A percentile compares a stretch with the other conserved stretches of the same genome.
phyloP scores from a whole-genome alignment of 2,888 invertebrate species.

The Odontocerum albicorne region DNA sequence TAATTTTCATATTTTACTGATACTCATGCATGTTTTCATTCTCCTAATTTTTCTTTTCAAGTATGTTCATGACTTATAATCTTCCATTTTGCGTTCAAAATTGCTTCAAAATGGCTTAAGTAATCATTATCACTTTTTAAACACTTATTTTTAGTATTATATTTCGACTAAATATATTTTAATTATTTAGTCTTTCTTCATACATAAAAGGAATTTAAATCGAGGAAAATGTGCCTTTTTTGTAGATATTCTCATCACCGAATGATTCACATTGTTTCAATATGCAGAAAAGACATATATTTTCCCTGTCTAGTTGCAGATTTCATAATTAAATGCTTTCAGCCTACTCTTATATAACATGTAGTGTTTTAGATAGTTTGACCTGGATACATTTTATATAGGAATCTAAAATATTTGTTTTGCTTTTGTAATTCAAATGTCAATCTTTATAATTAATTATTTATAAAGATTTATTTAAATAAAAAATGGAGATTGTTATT shows the following conservation, averaged over 20 bases:
- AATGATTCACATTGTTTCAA: not conserved
- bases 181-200: too few relatives aligned
- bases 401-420: too few relatives aligned
- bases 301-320: constrained; percentile 10
- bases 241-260: not conserved
- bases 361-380: constrained; percentile 3
- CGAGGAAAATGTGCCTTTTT: constrained; percentile 18
- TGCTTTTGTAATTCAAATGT: too few relatives aligned
- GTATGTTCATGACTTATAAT: constrained; percentile 7
- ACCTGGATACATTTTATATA: too few relatives aligned
- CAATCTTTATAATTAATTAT: too few relatives aligned
- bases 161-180: too few relatives aligned
- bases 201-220: too few relatives aligned
- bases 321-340: constrained; percentile 5
- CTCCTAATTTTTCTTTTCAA: constrained; percentile 24
- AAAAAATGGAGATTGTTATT: too few relatives aligned
- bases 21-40: constrained; percentile 35
- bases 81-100: constrained; percentile 18
- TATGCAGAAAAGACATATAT: constrained; percentile 15
- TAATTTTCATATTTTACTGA: constrained; percentile 12
- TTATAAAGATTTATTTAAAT: too few relatives aligned
- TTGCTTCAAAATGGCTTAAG: constrained; percentile 21
- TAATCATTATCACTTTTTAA: constrained; percentile 13
- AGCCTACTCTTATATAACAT: not conserved
- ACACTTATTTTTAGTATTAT: constrained; percentile 5